Conservation (phyloP, 2,888 invertebrate species). For the Rhagium mordax region DNA sequence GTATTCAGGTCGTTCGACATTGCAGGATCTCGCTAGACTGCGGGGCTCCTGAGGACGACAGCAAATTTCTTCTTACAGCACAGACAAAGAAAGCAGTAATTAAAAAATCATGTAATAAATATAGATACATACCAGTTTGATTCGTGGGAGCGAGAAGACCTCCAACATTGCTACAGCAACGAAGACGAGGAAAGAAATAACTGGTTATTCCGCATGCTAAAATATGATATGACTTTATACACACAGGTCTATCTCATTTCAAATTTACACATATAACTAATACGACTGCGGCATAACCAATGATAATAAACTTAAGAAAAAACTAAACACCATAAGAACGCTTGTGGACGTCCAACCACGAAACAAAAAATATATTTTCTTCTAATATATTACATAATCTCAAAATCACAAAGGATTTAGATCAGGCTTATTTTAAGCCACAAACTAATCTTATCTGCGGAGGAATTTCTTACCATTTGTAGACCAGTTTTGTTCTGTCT, state of each 20-base stretch:
- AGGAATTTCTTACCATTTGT: too few species aligned
- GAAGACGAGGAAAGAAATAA: slow-evolving; percentile 31
- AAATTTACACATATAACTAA: slow-evolving; percentile 7
- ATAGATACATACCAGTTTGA: slow-evolving; percentile 53
- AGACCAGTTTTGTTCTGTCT: too few species aligned
- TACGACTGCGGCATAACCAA: not conserved
- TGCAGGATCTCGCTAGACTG: slow-evolving; percentile 65
- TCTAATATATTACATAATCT: too few species aligned
- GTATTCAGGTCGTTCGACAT: slow-evolving; percentile 64
- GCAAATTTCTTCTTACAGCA: slow-evolving; percentile 44
- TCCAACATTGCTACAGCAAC: slow-evolving; percentile 32
- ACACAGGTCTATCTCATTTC: slow-evolving; percentile 9
- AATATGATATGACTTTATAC: slow-evolving; percentile 23
- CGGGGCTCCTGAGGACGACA: slow-evolving; percentile 65
- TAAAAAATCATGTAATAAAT: slow-evolving; percentile 60
- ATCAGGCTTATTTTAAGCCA: too few species aligned
- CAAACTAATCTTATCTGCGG: too few species aligned
- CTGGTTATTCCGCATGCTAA: slow-evolving; percentile 37
- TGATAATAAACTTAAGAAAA: not conserved
- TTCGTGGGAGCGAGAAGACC: slow-evolving; percentile 43
- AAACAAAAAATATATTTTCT: too few species aligned
- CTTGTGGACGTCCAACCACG: too few species aligned
- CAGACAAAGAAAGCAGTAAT: slow-evolving; percentile 56
- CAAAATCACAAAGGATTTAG: too few species aligned
- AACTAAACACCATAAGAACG: too few species aligned